Percentiles rank a stretch among this genome's conserved stretches.
Evolutionary conservation across 2,797 vertebrate genomes (phyloP).

Genomic region (Enteromius unitaeniatus): DNA sequence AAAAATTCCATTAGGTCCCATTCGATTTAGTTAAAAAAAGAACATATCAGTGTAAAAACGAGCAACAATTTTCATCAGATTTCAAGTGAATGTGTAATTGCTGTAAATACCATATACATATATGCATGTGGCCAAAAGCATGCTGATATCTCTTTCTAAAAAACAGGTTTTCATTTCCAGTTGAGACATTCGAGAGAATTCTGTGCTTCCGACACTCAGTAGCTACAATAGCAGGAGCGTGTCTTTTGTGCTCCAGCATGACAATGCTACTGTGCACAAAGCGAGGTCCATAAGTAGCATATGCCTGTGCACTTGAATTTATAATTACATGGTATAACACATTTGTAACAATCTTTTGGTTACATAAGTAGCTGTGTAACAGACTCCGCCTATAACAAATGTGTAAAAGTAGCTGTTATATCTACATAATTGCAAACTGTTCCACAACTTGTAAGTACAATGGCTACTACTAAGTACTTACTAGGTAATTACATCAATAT

Average conservation of each 20-base stretch:
- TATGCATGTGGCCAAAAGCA: background rate
- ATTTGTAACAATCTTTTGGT: too few species aligned
- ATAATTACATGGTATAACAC: too few species aligned
- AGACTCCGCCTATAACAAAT: too few species aligned
- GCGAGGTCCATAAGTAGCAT: background rate
- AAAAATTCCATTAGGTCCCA: background rate
- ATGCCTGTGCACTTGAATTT: too few species aligned
- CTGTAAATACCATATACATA: background rate
- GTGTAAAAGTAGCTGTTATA: too few species aligned
- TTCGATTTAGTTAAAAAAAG: conserved; percentile 4
- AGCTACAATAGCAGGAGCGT: background rate
- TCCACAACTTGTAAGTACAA: too few species aligned
- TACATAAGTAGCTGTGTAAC: too few species aligned
- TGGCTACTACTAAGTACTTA: too few species aligned
- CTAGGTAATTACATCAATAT: too few species aligned
- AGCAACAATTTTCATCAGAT: background rate
- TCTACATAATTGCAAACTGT: too few species aligned
- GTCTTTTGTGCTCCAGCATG: background rate
- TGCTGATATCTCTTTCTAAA: background rate
- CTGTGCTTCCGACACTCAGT: background rate
- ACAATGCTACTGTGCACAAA: background rate
- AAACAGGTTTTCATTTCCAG: background rate
- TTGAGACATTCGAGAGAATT: background rate
- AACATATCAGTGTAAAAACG: background rate
- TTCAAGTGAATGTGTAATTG: background rate